Conservation (phyloP, 2,113 vertebrate genomes). For the Macrotis lagotis region DNA sequence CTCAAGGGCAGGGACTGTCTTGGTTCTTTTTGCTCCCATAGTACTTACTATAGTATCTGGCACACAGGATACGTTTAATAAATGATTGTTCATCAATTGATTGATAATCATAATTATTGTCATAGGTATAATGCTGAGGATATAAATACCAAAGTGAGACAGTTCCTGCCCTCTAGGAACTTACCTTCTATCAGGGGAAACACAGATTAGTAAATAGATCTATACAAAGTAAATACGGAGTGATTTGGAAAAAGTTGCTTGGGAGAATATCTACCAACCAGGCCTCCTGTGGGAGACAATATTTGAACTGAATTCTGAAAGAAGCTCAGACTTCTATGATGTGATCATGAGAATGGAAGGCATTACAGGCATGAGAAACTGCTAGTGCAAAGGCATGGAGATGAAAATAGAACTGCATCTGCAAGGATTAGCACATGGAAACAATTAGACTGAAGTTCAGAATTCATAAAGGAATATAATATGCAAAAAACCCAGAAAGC, state of each 20-base stretch:
- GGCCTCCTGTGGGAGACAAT: neutral
- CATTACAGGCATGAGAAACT: neutral
- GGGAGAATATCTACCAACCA: neutral
- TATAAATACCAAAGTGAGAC: neutral
- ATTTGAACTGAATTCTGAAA: neutral
- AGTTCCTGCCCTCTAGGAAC: neutral
- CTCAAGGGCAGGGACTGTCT: neutral
- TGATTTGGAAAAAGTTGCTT: neutral
- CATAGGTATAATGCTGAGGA: neutral
- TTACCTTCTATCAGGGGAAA: neutral
- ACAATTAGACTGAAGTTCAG: neutral
- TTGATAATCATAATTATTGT: neutral
- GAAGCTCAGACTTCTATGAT: neutral
- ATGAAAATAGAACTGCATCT: neutral
- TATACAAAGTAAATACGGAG: neutral
- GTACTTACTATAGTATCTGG: neutral
- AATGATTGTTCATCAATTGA: neutral
- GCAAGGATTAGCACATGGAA: neutral
- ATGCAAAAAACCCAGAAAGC: neutral
- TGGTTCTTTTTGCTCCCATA: too few species aligned
- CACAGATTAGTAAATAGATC: neutral
- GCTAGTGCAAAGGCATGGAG: neutral
- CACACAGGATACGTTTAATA: neutral
- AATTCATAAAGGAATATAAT: neutral
- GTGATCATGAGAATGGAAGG: neutral